Base-by-base conservation (phyloP, 2,113 vertebrate species). In the Cichladusa arquata region DNA sequence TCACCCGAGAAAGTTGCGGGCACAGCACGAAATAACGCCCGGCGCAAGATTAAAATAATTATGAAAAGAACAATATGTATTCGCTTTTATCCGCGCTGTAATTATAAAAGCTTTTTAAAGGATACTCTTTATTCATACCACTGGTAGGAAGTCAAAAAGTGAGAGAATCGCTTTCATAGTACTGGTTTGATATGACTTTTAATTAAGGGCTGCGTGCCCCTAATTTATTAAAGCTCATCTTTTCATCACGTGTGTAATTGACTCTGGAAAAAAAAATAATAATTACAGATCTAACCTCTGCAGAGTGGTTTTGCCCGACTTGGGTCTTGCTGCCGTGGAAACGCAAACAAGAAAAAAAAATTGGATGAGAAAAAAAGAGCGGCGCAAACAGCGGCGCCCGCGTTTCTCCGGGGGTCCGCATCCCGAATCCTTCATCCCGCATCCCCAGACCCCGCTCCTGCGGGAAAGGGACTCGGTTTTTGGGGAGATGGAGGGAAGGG, bases 191-290 rank as follows among this genome's bases (percentile, higher is more conserved):
- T 95, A 96, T 17, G 76, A 47, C 64, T 88, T 74, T 90, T 93
- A 94, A 95, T 94, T 92, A 92, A 91, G 94, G 80, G 50, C 91
- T 88, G 92, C 62, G 7, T 94, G 78, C 14, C 88, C 88, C 91
- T 86, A 93, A 96, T 93, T 95, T 90, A 96, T 96, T 93, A 83
- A 94, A 92, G 79, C 51, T 91, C 94, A 91, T 95, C 86, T 96
- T 70, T 91, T 96, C 95, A 88, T 96, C 95, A 96, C 89, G 88
- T 79, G 86, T 80, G 86, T 77, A 90, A 93, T 92, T 93, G 94
- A 61, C 47, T 15, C 81, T 86, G 64, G 38, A 91, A 74, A 92
- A 82, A 82, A 58, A 71, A 24, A 70, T 14, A 66, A 58, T 91
- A 74, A 94, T 94, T 95, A 94, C 22, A 81, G 56, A 58, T 71